phyloP scores from a whole-genome alignment of 1,140 invertebrate species.

The Heliconius nattereri region DNA sequence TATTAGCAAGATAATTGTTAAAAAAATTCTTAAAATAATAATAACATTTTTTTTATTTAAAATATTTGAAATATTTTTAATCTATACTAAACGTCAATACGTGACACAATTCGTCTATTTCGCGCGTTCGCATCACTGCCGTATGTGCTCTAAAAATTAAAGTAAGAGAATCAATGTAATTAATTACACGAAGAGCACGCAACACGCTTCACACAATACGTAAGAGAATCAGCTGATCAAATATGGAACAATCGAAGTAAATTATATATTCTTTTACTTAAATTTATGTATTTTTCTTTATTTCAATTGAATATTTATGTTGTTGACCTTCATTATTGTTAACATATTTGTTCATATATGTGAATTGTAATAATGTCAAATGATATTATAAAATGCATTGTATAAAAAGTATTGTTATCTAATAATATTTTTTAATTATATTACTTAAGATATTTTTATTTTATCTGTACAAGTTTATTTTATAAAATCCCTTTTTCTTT shows the following conservation, averaged over 20 bases:
- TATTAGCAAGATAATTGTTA: neutral
- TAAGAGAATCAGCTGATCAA: slow-evolving; percentile 59
- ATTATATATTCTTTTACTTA: slow-evolving; percentile 40
- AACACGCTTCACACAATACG: slow-evolving; percentile 42
- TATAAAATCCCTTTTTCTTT: too few species aligned
- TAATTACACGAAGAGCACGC: slow-evolving; percentile 47
- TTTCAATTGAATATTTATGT: slow-evolving; percentile 16
- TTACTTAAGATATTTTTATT: neutral
- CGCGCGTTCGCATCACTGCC: slow-evolving; percentile 33
- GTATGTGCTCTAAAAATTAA: slow-evolving; percentile 20
- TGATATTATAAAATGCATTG: neutral
- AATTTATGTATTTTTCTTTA: slow-evolving; percentile 18
- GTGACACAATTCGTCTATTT: slow-evolving; percentile 36
- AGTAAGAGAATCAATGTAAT: slow-evolving; percentile 52
- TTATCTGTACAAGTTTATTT: neutral
- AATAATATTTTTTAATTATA: neutral
- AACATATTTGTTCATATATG: neutral
- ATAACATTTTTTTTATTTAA: too few species aligned
- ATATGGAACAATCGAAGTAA: slow-evolving; percentile 60
- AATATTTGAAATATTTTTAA: neutral
- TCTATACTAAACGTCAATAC: slow-evolving; percentile 5
- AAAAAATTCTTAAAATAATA: neutral
- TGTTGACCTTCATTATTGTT: slow-evolving; percentile 9
- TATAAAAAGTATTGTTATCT: neutral
- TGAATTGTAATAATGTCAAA: neutral